Conservation (phyloP, 2,888 invertebrate species). For the Nymphalis c-album region DNA sequence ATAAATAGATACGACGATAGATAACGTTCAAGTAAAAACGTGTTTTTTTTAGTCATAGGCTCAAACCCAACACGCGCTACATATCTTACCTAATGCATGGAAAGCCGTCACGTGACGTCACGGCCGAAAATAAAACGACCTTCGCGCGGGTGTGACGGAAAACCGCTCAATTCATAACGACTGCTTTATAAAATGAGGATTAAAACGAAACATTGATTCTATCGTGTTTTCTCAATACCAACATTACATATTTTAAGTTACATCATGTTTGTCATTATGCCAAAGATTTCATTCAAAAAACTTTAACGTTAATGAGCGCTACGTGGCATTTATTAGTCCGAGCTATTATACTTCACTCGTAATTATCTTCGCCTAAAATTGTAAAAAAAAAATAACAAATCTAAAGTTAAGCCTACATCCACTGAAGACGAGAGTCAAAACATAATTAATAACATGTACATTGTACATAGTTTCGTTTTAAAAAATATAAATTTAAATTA, state of each 20-base stretch:
- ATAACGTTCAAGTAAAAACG: background rate
- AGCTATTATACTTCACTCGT: no score
- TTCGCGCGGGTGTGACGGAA: conserved; percentile 65
- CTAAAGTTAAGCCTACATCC: no score
- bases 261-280: conserved; percentile 7
- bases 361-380: no score
- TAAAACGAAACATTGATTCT: conserved; percentile 53
- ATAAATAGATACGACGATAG: background rate
- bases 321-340: no score
- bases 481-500: no score
- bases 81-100: conserved; percentile 53
- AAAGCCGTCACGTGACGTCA: conserved; percentile 69
- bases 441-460: no score
- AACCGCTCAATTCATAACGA: conserved; percentile 56
- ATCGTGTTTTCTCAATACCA: conserved; percentile 39
- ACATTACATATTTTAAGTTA: conserved; percentile 8
- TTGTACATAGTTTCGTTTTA: no score
- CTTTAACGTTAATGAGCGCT: background rate
- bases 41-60: conserved; percentile 20
- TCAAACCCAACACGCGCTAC: conserved; percentile 20
- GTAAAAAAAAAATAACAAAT: no score
- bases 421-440: no score
- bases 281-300: conserved; percentile 6
- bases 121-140: conserved; percentile 65
- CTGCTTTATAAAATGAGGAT: conserved; percentile 42